Percentiles rank a stretch among this genome's conserved stretches.
phyloP scores from a whole-genome alignment of 92 coral and sea anemone species.

The Epizoanthus stellaris region DNA sequence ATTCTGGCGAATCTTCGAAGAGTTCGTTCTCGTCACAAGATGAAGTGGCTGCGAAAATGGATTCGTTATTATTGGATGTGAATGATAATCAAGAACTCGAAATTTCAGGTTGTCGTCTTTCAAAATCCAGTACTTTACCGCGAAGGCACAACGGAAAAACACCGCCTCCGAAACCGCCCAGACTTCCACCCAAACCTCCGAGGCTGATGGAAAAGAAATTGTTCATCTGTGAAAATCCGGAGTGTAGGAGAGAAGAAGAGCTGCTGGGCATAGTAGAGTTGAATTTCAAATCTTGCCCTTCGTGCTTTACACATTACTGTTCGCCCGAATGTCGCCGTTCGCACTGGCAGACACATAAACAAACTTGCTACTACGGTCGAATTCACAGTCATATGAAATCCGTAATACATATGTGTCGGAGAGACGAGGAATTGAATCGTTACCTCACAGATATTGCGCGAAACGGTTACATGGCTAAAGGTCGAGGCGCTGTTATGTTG shows the following conservation, averaged over 20 bases:
- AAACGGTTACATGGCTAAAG: conserved; percentile 78
- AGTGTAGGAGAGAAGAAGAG: conserved; percentile 90
- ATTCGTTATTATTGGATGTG: conserved; percentile 66
- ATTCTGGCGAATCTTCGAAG: conserved; percentile 54
- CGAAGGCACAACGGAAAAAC: conserved; percentile 75
- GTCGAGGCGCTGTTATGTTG: conserved; percentile 94
- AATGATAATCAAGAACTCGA: conserved; percentile 64
- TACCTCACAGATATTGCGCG: conserved; percentile 83
- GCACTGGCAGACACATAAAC: conserved; percentile 91
- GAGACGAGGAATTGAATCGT: conserved; percentile 57
- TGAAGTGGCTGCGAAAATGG: conserved; percentile 50
- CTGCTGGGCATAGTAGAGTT: conserved; percentile 92
- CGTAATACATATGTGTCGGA: conserved; percentile 73
- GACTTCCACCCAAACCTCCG: conserved; percentile 97
- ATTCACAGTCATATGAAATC: conserved; percentile 89
- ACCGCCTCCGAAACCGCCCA: conserved; percentile 89
- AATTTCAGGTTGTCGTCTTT: conserved; percentile 30
- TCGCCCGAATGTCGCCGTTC: conserved; percentile 85
- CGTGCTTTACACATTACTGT: conserved; percentile 98
- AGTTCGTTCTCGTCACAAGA: conserved; percentile 39
- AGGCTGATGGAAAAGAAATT: conserved; percentile 92
- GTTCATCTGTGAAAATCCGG: conserved; percentile 89
- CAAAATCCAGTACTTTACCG: conserved; percentile 82
- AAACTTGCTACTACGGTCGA: conserved; percentile 88
- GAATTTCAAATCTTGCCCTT: conserved; percentile 92